Percentiles rank a stretch among this genome's conserved stretches.
Evolutionary conservation across 2,797 vertebrate genomes (phyloP).

Genomic region (Hylomyscus alleni): DNA sequence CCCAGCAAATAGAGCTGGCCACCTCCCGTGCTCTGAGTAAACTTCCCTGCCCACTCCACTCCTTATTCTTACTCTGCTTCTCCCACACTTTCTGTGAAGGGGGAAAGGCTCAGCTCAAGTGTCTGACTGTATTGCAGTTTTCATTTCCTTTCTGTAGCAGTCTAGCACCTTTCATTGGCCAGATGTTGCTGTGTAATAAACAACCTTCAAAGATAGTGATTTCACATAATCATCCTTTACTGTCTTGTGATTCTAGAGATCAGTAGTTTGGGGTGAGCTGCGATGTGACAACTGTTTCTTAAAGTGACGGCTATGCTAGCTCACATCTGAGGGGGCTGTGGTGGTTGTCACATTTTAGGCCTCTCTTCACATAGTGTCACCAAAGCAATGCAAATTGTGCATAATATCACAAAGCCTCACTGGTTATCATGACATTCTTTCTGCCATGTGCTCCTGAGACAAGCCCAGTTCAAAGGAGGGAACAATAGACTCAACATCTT

Average conservation of each 20-base stretch:
- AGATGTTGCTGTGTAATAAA: constrained; percentile 30
- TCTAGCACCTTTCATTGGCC: background rate
- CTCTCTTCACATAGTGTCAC: background rate
- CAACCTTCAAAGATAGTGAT: background rate
- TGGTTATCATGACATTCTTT: background rate
- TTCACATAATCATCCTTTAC: background rate
- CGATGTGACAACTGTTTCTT: background rate
- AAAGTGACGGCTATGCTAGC: background rate
- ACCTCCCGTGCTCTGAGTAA: background rate
- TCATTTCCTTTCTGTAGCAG: background rate
- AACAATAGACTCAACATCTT: background rate
- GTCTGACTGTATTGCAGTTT: background rate
- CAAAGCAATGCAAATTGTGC: background rate
- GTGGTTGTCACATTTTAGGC: background rate
- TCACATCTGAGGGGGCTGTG: background rate
- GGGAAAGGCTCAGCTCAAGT: background rate
- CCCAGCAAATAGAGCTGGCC: background rate
- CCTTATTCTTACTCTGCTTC: background rate
- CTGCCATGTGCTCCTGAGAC: background rate
- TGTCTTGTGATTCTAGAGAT: background rate
- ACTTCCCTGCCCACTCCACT: background rate
- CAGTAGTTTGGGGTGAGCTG: background rate
- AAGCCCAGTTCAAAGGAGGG: background rate
- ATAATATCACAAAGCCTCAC: background rate
- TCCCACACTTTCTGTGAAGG: background rate